phyloP scores from a whole-genome alignment of 1,140 invertebrate genomes.

The Brachionus paranguensis region DNA sequence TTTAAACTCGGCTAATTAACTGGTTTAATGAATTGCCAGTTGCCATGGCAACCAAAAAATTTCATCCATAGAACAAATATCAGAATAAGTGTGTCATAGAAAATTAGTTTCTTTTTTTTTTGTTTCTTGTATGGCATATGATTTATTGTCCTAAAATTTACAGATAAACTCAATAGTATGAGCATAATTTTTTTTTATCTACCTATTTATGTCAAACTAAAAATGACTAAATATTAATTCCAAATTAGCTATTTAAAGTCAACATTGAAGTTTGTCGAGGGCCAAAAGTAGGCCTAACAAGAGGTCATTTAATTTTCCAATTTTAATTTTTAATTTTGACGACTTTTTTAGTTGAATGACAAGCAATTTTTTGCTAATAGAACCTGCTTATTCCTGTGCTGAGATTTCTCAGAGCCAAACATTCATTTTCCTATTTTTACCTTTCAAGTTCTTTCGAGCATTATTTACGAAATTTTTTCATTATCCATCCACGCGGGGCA shows the following conservation, averaged over 20 bases:
- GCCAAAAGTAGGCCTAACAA: neutral
- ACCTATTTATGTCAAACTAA: neutral
- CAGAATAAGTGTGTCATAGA: neutral
- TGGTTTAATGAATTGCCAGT: neutral
- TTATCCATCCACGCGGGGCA: neutral
- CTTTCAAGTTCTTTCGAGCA: neutral
- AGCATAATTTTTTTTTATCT: neutral
- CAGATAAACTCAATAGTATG: neutral
- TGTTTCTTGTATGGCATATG: neutral
- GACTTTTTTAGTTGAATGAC: no score
- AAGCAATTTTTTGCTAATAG: neutral
- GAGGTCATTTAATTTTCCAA: neutral
- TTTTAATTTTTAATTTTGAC: neutral
- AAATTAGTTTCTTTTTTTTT: neutral
- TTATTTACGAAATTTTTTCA: neutral
- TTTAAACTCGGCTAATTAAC: neutral
- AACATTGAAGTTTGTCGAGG: neutral
- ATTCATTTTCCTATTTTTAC: neutral
- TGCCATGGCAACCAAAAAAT: neutral
- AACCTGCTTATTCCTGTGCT: neutral
- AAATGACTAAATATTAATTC: neutral
- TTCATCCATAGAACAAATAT: neutral
- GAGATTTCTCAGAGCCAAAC: neutral
- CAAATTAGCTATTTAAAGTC: neutral
- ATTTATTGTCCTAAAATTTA: neutral